Conservation (phyloP, 2,113 vertebrate genomes). For the Phyllostomus hastatus region DNA sequence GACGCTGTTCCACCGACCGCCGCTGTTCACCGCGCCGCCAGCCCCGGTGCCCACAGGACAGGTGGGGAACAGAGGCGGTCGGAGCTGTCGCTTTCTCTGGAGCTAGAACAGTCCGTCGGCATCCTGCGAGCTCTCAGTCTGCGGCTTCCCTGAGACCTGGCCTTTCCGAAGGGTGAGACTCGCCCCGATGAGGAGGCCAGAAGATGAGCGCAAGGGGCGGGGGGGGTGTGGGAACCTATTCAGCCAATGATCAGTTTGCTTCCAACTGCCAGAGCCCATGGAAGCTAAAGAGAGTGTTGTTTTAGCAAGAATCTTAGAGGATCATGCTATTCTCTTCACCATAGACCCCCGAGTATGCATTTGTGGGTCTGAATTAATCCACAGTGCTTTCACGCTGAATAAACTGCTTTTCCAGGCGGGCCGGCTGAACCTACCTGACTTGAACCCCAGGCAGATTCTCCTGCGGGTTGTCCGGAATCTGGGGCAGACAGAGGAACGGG, state of each 20-base stretch:
- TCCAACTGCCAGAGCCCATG: not conserved
- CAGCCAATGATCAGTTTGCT: not conserved
- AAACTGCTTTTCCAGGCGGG: not conserved
- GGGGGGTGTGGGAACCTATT: too few species aligned
- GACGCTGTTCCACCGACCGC: fast-evolving
- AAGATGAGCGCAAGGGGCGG: not conserved
- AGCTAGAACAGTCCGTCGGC: fast-evolving
- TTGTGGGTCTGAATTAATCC: not conserved
- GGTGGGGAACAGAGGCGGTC: fast-evolving
- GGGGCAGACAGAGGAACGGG: conserved; percentile 11
- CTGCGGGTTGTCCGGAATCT: conserved; percentile 40
- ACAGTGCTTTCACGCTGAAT: not conserved
- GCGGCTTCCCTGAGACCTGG: not conserved
- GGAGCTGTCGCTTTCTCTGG: not conserved
- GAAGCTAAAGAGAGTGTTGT: not conserved
- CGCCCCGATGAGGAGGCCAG: fast-evolving
- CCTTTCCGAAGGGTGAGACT: not conserved
- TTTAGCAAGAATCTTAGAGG: not conserved
- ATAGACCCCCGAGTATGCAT: not conserved
- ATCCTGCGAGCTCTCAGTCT: fast-evolving
- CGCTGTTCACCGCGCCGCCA: fast-evolving
- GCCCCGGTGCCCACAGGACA: not conserved
- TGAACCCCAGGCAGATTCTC: conserved; percentile 18
- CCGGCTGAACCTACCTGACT: conserved; percentile 10
- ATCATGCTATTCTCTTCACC: not conserved